Percentiles rank a stretch among this genome's conserved stretches.
These are phyloP conservation scores for Threskiornis aethiopicus DNA, from an alignment of 2,797 vertebrate genomes.

Conservation along the genomic window DNA sequence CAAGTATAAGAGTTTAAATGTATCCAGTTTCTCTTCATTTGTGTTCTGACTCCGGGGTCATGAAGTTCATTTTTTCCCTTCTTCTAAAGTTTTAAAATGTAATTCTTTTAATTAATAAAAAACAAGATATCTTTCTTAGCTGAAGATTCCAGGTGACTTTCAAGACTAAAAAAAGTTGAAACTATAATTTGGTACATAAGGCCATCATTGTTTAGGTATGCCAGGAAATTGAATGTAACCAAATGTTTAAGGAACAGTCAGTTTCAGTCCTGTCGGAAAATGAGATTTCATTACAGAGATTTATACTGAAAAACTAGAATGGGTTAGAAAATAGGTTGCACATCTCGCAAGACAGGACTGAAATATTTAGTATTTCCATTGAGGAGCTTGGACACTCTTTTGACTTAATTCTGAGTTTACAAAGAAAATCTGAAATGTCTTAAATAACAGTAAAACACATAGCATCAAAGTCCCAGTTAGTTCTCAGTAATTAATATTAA, in stretches of 20 bases:
- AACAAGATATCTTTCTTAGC: neutral
- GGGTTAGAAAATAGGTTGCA: neutral
- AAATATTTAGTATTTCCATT: neutral
- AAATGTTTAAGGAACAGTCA: neutral
- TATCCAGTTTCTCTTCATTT: neutral
- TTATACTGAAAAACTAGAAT: neutral
- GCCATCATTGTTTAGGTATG: neutral
- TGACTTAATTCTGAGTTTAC: neutral
- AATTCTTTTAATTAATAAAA: neutral
- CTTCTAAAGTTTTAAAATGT: neutral
- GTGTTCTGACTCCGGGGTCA: neutral
- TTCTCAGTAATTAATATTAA: neutral
- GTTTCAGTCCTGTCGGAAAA: neutral
- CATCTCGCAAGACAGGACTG: neutral
- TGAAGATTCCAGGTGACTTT: neutral
- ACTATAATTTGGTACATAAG: neutral
- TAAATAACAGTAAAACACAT: neutral
- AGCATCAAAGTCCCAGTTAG: neutral
- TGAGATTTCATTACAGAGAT: neutral
- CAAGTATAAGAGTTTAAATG: neutral
- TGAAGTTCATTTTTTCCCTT: neutral
- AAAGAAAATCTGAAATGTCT: neutral
- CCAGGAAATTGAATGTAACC: neutral
- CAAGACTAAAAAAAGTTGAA: neutral
- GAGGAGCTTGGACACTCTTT: neutral